phyloP scores from a whole-genome alignment of 1,140 invertebrate genomes.

The Anoplophora glabripennis region DNA sequence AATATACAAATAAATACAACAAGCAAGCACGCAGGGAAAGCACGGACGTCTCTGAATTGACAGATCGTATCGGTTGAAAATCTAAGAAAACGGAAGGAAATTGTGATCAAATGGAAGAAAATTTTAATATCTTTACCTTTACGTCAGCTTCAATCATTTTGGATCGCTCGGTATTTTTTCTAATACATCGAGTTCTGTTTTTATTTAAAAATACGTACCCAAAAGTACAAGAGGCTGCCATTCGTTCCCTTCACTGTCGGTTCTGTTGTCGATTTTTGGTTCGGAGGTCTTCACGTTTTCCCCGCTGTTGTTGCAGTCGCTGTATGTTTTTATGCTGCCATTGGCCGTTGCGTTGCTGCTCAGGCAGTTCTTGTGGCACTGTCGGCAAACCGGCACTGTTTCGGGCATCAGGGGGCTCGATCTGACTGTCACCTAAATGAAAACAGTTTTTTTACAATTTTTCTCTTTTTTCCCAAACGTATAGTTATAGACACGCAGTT shows the following conservation, averaged over 20 bases:
- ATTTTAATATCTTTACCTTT: too few relatives aligned
- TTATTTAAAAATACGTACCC: conserved; percentile 52
- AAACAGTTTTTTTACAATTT: conserved; percentile 4
- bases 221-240: conserved; percentile 62
- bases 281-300: not conserved
- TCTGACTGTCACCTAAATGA: conserved; percentile 64
- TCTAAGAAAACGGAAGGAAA: too few relatives aligned
- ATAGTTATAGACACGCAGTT: too few relatives aligned
- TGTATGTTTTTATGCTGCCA: conserved; percentile 30
- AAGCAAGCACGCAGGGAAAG: too few relatives aligned
- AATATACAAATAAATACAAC: not conserved
- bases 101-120: too few relatives aligned
- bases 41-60: too few relatives aligned
- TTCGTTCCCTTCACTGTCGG: conserved; percentile 47
- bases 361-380: conserved; percentile 71
- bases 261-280: conserved; percentile 6
- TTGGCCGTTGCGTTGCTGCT: conserved; percentile 42
- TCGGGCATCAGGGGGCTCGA: conserved; percentile 64
- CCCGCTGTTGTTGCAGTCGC: conserved; percentile 18
- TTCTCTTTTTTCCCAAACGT: too few relatives aligned
- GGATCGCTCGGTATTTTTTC: too few relatives aligned
- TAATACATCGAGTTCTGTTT: too few relatives aligned
- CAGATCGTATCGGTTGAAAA: too few relatives aligned
- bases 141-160: too few relatives aligned
- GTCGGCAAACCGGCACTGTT: conserved; percentile 63